Base-by-base conservation (phyloP, 2,888 invertebrate species). In the Meliscaeva auricollis region DNA sequence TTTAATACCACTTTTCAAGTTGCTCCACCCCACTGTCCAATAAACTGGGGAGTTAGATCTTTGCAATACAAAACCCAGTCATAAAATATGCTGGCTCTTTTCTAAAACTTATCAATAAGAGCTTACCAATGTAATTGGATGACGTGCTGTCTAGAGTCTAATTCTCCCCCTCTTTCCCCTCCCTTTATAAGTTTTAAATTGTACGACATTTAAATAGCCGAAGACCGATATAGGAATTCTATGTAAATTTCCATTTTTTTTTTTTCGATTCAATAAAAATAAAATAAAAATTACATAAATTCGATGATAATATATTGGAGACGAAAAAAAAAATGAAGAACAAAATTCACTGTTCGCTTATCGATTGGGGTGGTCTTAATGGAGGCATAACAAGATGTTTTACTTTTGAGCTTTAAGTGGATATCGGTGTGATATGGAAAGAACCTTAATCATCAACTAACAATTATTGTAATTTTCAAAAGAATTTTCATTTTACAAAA, bases 211-310 rank as follows among this genome's bases (percentile, higher is more conserved):
- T 50, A 52, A 69, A 56, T 64, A 62, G 64, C 38, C 22, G 15
- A 30, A 41, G 72, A 64, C 46, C 46, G 46, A 58, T 72, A 83
- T 74, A 56, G 78, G 74, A 54, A 78, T 78, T 83, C 69, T 83
- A 83, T 84, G 84, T 79, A 26, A 80, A 80, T 84, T 79, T 66
- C n/a, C n/a, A n/a, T n/a, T 46, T 13, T 13, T 13, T 4, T 56
- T 70, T 79, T 78, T 79, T 79, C 75, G 22, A 9, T 60, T 66
- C 75, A 79, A 84, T 84, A 84, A 84, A 79, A 75, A 75, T 84
- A 84, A 80, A 84, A 84, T 75, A 84, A 80, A 79, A 84, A 79
- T 84, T 84, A 84, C 80, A 84, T 84, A 80, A 84, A 84, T 84
- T 72, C 75, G 66, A 64, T 75, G 84, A 84, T 84, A 84, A 84